Conservation (phyloP, 2,888 invertebrate genomes). For the Charanyca ferruginea region DNA sequence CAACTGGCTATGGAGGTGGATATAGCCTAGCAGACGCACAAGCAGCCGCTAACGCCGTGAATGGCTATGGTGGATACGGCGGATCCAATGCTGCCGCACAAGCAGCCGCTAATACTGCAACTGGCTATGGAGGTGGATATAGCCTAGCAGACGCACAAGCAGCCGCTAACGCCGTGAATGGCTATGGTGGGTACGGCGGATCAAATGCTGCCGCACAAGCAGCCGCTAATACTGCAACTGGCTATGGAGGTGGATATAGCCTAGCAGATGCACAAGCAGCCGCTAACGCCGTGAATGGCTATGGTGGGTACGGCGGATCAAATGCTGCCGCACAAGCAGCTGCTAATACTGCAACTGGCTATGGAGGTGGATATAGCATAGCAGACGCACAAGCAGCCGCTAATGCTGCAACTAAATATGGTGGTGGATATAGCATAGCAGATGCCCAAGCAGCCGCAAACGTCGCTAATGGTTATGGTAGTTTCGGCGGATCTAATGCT, state of each 20-base stretch:
- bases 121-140: conserved; percentile 30
- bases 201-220: conserved; percentile 42
- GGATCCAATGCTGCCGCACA: conserved; percentile 28
- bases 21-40: conserved; percentile 38
- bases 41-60: conserved; percentile 20
- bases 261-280: conserved; percentile 30
- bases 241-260: too few relatives aligned
- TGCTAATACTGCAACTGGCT: conserved; percentile 13
- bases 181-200: conserved; percentile 45
- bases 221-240: conserved; percentile 1
- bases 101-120: conserved; percentile 26
- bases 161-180: conserved; percentile 2
- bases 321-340: conserved; percentile 16
- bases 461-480: background rate
- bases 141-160: conserved; percentile 37
- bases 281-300: conserved; percentile 15
- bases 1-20: conserved; percentile 34
- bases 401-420: conserved; percentile 2
- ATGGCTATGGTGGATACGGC: conserved; percentile 11
- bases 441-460: conserved; percentile 24
- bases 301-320: too few relatives aligned
- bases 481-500: conserved; percentile 3
- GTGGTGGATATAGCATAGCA: conserved; percentile 13
- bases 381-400: conserved; percentile 20
- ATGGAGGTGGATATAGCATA: conserved; percentile 6